phyloP scores from a whole-genome alignment of 2,113 vertebrate species.

The Elephas maximus region DNA sequence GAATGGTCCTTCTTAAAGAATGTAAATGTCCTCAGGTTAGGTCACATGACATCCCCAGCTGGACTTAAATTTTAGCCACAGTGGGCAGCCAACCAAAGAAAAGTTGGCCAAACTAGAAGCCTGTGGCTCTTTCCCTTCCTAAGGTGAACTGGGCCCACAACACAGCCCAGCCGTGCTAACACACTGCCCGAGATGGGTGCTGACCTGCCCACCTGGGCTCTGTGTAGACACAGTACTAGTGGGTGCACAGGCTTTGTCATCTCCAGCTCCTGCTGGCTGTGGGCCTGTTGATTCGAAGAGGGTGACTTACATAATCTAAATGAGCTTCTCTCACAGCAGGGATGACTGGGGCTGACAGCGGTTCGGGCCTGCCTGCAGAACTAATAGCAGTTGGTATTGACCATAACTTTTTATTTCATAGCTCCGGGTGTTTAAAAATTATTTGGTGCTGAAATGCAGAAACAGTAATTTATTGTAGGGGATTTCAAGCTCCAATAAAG shows the following conservation, averaged over 20 bases:
- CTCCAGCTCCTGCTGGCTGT: neutral
- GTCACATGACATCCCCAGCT: neutral
- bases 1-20: neutral
- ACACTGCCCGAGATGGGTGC: neutral
- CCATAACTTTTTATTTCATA: slow-evolving; percentile 38
- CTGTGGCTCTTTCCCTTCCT: neutral
- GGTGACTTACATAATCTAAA: neutral
- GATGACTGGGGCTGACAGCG: neutral
- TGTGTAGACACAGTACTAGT: fast-evolving
- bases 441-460: slow-evolving; percentile 52
- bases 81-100: neutral
- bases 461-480: slow-evolving; percentile 21
- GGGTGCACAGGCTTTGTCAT: neutral
- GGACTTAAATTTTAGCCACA: neutral
- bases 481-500: slow-evolving; percentile 46
- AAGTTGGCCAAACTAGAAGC: neutral
- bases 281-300: neutral
- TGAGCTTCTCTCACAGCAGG: neutral
- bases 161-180: neutral
- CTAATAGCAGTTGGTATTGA: slow-evolving; percentile 7
- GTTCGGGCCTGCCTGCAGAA: neutral
- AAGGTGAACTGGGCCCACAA: neutral
- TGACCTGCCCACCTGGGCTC: neutral
- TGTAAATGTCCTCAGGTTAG: neutral
- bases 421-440: slow-evolving; percentile 48